phyloP scores from a whole-genome alignment of 2,888 invertebrate species.

The Congeria kusceri region DNA sequence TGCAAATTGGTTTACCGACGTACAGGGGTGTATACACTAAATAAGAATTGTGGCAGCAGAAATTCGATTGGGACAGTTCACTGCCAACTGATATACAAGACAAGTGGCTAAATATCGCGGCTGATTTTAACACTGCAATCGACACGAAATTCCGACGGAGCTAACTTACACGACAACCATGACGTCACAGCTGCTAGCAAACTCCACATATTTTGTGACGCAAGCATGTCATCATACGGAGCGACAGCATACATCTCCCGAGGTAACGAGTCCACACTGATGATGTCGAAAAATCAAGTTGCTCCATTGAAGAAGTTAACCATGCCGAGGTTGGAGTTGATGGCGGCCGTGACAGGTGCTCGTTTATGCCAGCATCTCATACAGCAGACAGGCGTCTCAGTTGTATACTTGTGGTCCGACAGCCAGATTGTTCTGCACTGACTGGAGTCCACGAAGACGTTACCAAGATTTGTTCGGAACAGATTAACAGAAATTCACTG shows the following conservation, averaged over 20 bases:
- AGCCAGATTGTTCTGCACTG: slow-evolving; percentile 35
- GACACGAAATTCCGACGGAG: not conserved
- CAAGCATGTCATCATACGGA: slow-evolving; percentile 42
- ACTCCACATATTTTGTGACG: slow-evolving; percentile 36
- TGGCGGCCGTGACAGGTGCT: slow-evolving; percentile 28
- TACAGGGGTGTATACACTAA: no score
- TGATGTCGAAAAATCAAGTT: slow-evolving; percentile 8
- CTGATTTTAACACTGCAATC: slow-evolving; percentile 1
- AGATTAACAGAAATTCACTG: slow-evolving; percentile 22
- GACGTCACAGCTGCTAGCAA: not conserved
- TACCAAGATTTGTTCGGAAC: slow-evolving; percentile 19
- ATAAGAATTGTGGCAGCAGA: slow-evolving; percentile 26
- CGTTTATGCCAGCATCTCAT: slow-evolving; percentile 9
- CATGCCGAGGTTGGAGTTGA: slow-evolving; percentile 29
- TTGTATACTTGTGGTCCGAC: slow-evolving; percentile 24
- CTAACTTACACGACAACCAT: not conserved
- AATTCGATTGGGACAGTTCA: slow-evolving; percentile 20
- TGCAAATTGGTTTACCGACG: no score
- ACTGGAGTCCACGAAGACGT: slow-evolving; percentile 5
- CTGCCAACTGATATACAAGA: slow-evolving; percentile 8
- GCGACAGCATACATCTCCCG: slow-evolving; percentile 25
- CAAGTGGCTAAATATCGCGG: slow-evolving; percentile 10
- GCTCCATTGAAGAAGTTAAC: slow-evolving; percentile 31
- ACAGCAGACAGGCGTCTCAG: not conserved
- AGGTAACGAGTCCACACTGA: slow-evolving; percentile 8